phyloP scores from a whole-genome alignment of 2,888 invertebrate species.

The Resseliella maxima region DNA sequence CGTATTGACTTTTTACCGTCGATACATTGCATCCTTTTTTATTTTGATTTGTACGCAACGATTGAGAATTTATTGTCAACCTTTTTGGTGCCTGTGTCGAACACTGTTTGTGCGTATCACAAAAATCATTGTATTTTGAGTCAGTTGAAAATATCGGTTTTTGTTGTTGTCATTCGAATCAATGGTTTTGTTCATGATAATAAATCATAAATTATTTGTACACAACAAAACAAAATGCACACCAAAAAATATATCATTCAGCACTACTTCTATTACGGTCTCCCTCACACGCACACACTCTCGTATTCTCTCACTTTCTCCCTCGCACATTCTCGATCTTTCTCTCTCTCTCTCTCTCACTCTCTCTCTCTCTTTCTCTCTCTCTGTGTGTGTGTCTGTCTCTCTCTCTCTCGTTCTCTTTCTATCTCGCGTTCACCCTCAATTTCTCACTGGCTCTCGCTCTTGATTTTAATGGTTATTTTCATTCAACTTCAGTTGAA shows the following conservation, averaged over 20 bases:
- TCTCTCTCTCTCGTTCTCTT: no score
- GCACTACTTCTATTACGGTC: background rate
- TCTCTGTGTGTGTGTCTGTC: no score
- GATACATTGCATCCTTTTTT: slow-evolving; percentile 2
- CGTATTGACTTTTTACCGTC: no score
- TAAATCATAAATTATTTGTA: slow-evolving; percentile 43
- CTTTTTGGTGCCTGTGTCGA: background rate
- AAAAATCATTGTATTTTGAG: background rate
- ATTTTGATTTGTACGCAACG: slow-evolving; percentile 5
- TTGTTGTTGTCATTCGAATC: background rate
- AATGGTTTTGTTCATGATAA: background rate
- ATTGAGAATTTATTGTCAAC: background rate
- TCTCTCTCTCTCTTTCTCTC: no score
- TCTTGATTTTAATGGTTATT: no score
- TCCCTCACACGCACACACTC: background rate
- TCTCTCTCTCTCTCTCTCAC: no score
- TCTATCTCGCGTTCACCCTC: no score
- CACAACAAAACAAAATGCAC: background rate
- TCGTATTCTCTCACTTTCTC: background rate
- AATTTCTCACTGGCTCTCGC: no score
- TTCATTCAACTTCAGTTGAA: background rate
- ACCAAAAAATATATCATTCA: slow-evolving; percentile 4
- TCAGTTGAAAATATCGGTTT: background rate
- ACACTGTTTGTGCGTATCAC: background rate
- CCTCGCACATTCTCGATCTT: background rate